phyloP scores from a whole-genome alignment of 2,113 vertebrate species.

The Calyptommatus sinebrachiatus region DNA sequence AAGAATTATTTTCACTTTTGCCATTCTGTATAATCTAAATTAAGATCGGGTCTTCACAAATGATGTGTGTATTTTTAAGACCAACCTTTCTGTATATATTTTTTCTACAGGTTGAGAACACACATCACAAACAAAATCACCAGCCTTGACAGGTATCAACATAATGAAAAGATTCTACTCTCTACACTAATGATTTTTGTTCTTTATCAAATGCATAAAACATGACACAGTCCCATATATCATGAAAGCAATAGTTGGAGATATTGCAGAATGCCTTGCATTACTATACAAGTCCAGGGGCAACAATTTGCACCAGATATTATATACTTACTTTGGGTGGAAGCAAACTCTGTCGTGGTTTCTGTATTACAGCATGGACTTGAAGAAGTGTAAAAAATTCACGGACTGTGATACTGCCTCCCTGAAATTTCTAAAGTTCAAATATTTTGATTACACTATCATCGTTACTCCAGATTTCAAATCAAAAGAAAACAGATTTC shows the following conservation, averaged over 20 bases:
- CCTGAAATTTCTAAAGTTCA: slow-evolving; percentile 80
- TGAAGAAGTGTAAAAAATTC: slow-evolving; percentile 90
- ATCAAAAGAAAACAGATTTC: background rate
- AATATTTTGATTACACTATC: slow-evolving; percentile 15
- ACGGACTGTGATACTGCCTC: slow-evolving; percentile 81
- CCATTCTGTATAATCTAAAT: too few relatives aligned
- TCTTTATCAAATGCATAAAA: background rate
- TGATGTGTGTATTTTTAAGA: too few relatives aligned
- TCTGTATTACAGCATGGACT: slow-evolving; percentile 86
- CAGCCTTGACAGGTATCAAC: too few relatives aligned
- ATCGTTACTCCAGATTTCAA: background rate
- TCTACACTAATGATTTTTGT: background rate
- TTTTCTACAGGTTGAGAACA: too few relatives aligned
- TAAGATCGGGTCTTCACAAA: too few relatives aligned
- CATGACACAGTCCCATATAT: background rate
- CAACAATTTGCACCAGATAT: background rate
- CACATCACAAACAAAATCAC: too few relatives aligned
- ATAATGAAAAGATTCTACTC: background rate
- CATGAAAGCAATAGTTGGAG: background rate
- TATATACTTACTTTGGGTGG: slow-evolving; percentile 76
- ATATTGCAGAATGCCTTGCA: background rate
- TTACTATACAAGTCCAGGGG: background rate
- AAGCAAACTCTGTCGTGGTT: slow-evolving; percentile 83
- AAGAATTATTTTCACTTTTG: too few relatives aligned
- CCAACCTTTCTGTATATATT: too few relatives aligned